A percentile compares a stretch with the other conserved stretches of the same genome.
phyloP scores from a whole-genome alignment of 2,113 vertebrate species.

The Siniperca chuatsi region DNA sequence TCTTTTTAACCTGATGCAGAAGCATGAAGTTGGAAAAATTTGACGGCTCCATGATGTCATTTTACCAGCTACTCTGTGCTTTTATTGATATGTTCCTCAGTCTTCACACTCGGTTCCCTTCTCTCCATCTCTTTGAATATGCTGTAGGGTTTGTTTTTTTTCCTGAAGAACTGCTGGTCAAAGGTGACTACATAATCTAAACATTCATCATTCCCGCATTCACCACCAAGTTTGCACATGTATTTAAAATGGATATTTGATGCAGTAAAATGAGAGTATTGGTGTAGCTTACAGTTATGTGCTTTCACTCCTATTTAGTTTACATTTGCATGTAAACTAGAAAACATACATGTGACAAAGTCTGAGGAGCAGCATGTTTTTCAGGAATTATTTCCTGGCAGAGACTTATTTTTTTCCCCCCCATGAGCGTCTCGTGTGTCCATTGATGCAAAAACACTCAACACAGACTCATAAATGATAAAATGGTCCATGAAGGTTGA shows the following conservation, averaged over 20 bases:
- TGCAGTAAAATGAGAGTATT: background rate
- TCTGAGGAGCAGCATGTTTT: background rate
- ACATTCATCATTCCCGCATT: too few relatives aligned
- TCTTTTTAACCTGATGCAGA: background rate
- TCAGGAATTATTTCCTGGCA: background rate
- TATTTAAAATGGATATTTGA: background rate
- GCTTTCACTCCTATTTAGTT: background rate
- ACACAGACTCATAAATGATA: background rate
- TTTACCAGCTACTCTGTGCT: background rate
- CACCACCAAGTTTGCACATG: background rate
- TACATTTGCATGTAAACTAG: constrained; percentile 2
- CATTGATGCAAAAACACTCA: background rate
- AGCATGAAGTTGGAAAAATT: background rate
- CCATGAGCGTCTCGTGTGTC: background rate
- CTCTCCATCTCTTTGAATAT: background rate
- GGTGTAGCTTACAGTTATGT: background rate
- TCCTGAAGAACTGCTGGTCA: background rate
- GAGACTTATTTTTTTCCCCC: background rate
- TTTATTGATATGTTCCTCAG: background rate
- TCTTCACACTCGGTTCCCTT: background rate
- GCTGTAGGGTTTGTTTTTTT: background rate
- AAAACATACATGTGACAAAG: background rate
- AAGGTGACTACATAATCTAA: background rate
- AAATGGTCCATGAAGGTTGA: background rate
- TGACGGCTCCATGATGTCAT: background rate